Base-by-base conservation (phyloP, 2,113 vertebrate genomes). In the Mugil cephalus region DNA sequence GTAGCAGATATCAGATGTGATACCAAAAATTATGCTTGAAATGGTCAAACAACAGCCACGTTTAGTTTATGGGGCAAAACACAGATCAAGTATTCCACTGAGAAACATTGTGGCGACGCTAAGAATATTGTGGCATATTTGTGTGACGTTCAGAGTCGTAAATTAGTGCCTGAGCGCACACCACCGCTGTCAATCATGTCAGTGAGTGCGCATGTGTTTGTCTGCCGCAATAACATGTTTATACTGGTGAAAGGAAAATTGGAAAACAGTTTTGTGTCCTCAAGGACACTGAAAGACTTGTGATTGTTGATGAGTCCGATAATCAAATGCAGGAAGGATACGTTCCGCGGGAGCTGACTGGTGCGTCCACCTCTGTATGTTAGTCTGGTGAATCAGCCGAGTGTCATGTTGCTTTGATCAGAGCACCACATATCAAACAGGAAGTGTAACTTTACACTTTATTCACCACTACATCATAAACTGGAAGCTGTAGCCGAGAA, bases 141-240 rank as follows among this genome's bases (percentile, higher is more conserved):
- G 46, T 69, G 72, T 84, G 81, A 78, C 78, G 71, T 52, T 55
- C 54, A 34, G 45, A 70, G 78, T 42, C 4, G 4, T 80, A 65
- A 75, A 79, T 70, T 80, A 61, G 43, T 30, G 55, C 72, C 48
- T 73, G 14, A 21, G 56, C 79, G 80, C 78, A 71, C 60, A 82
- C 69, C 74, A 72, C 65, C 6, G 19, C 73, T 81, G 85, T 87
- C 80, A 86, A 56, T 90, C 89, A 87, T 39, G 39, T 18, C 2
- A 1, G 50, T 38, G 65, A 74, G 69, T 19, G 52, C 77, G 75
- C 45, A 50, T 72, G 52, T 56, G 56, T 79, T 64, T 81, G 71
- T 71, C 40, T 55, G 14, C 67, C 69, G 62, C 62, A 73, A 59
- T 64, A 76, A 64, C 63, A 80, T 79, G 74, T 83, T 84, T 76